Conservation (phyloP, 1,140 invertebrate genomes). For the Apis laboriosa region DNA sequence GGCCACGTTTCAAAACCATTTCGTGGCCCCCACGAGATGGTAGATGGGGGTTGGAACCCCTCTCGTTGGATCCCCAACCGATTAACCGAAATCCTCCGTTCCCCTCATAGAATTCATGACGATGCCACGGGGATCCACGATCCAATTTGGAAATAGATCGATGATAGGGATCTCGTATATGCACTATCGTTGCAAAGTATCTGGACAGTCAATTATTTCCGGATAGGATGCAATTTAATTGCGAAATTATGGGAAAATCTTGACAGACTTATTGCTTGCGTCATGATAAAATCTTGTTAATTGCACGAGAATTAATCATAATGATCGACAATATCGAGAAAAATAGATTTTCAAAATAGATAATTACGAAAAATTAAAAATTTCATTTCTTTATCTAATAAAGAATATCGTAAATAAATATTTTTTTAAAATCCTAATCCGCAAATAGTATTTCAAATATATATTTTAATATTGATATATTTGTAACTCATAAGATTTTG, state of each 20-base stretch:
- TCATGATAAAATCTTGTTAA: no score
- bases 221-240: background rate
- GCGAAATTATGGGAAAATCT: background rate
- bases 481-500: no score
- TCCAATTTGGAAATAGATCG: background rate
- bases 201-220: background rate
- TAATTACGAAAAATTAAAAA: no score
- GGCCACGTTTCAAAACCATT: slow-evolving; percentile 47
- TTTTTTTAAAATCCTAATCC: no score
- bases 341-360: no score
- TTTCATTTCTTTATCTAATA: no score
- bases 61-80: background rate
- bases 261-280: background rate
- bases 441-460: no score
- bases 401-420: no score
- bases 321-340: no score
- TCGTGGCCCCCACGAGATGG: background rate
- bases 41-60: background rate
- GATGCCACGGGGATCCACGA: background rate
- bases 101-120: slow-evolving; percentile 13
- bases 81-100: slow-evolving; percentile 30
- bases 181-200: background rate
- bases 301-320: no score
- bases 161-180: background rate
- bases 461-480: no score